These are phyloP conservation scores for Semicossyphus pulcher DNA, from an alignment of 2,113 vertebrate genomes.

Conservation along the genomic window DNA sequence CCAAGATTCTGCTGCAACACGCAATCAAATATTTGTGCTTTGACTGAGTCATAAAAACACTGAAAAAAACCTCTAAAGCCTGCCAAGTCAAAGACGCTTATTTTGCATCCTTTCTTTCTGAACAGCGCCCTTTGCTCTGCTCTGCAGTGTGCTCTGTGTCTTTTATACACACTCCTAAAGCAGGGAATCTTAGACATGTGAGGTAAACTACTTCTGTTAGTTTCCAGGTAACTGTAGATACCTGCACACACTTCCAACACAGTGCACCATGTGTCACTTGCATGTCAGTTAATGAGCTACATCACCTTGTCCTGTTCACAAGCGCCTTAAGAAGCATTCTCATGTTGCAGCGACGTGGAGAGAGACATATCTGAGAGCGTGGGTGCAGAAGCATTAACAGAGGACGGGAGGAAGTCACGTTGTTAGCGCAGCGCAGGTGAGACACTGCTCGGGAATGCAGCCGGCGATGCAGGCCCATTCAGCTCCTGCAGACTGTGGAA, in stretches of 20 bases:
- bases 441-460: slow-evolving; percentile 69
- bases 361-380: slow-evolving; percentile 19
- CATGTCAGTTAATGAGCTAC: slow-evolving; percentile 61
- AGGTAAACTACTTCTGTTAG: slow-evolving; percentile 39
- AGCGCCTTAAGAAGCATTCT: slow-evolving; percentile 60
- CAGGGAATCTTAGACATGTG: slow-evolving; percentile 31
- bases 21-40: slow-evolving; percentile 22
- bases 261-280: slow-evolving; percentile 61
- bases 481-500: slow-evolving; percentile 74
- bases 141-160: slow-evolving; percentile 9
- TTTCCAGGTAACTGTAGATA: slow-evolving; percentile 46
- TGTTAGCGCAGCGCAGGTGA: slow-evolving; percentile 59
- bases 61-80: slow-evolving; percentile 1
- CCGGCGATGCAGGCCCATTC: slow-evolving; percentile 74
- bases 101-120: slow-evolving; percentile 8
- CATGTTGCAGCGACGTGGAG: slow-evolving; percentile 54
- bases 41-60: slow-evolving; percentile 11
- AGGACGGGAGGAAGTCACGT: slow-evolving; percentile 31
- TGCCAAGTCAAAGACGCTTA: slow-evolving; percentile 14
- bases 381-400: slow-evolving; percentile 20
- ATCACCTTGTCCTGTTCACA: slow-evolving; percentile 46
- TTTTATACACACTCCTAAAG: slow-evolving; percentile 3
- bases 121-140: slow-evolving; percentile 16
- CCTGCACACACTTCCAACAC: slow-evolving; percentile 47
- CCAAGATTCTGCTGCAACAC: slow-evolving; percentile 23